Conservation (phyloP, 23 tunicate species). For the Clavelina lepadiformis region DNA sequence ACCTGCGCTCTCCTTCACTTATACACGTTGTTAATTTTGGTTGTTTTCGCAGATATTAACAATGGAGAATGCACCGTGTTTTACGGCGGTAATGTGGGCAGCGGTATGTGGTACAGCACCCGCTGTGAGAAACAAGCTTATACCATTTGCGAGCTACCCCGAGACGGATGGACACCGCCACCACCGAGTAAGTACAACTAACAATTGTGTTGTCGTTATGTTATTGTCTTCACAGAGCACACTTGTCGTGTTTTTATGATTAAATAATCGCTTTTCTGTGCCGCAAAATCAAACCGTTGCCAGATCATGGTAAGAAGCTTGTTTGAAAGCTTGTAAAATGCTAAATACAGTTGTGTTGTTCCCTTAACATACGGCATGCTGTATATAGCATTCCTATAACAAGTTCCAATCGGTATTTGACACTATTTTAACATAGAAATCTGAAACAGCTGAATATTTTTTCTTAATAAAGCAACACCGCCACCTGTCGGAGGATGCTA, state of each 20-base stretch:
- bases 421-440: too few species aligned
- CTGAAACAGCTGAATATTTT: too few species aligned
- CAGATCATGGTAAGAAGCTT: too few species aligned
- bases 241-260: not conserved
- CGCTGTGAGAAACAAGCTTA: constrained; percentile 64
- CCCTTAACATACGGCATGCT: too few species aligned
- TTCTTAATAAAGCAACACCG: constrained; percentile 45
- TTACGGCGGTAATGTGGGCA: constrained; percentile 73
- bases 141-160: constrained; percentile 57
- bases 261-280: too few species aligned
- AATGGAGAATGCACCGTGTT: constrained; percentile 75
- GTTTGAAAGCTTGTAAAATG: too few species aligned
- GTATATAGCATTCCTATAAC: too few species aligned
- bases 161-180: constrained; percentile 83
- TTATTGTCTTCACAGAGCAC: not conserved
- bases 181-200: constrained; percentile 46
- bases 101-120: constrained; percentile 89
- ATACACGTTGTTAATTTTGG: not conserved
- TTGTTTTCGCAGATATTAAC: constrained; percentile 24
- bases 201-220: not conserved
- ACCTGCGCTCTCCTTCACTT: too few species aligned
- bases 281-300: too few species aligned
- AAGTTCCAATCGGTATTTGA: too few species aligned
- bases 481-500: constrained; percentile 81
- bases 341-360: too few species aligned